These are phyloP conservation scores for Trichogramma pretiosum DNA, from an alignment of 1,140 invertebrate genomes.

Conservation along the genomic window DNA sequence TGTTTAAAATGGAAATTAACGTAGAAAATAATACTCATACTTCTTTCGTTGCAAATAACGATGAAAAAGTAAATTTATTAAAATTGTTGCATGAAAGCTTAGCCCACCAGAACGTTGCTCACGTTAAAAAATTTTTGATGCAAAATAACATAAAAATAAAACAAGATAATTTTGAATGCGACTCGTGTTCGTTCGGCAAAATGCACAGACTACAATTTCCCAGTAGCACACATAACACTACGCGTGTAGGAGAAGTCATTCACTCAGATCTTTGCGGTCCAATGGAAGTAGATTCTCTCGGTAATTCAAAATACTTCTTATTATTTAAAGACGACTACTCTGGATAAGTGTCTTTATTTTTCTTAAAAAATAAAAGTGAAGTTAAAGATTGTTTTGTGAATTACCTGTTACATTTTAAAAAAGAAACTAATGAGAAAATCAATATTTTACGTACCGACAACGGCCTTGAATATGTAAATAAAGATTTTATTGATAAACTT, in stretches of 20 bases:
- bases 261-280: constrained; percentile 7
- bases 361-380: constrained; percentile 1
- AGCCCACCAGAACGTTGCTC: neutral
- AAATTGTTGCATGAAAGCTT: neutral
- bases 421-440: neutral
- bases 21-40: no score
- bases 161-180: neutral
- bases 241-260: neutral
- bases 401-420: neutral
- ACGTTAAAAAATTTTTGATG: neutral
- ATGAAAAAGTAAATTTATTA: neutral
- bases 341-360: no score
- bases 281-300: neutral
- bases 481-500: neutral
- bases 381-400: neutral
- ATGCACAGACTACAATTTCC: neutral
- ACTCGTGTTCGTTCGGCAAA: constrained; percentile 1
- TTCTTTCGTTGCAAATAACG: no score
- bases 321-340: constrained; percentile 13
- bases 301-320: constrained; percentile 4
- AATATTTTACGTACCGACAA: constrained; percentile 3
- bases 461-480: constrained; percentile 5
- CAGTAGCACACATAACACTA: neutral
- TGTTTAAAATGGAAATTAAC: no score
- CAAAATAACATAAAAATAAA: neutral